A percentile compares a stretch with the other conserved stretches of the same genome.
phyloP scores from a whole-genome alignment of 2,888 invertebrate species.

The Mystacides longicornis region DNA sequence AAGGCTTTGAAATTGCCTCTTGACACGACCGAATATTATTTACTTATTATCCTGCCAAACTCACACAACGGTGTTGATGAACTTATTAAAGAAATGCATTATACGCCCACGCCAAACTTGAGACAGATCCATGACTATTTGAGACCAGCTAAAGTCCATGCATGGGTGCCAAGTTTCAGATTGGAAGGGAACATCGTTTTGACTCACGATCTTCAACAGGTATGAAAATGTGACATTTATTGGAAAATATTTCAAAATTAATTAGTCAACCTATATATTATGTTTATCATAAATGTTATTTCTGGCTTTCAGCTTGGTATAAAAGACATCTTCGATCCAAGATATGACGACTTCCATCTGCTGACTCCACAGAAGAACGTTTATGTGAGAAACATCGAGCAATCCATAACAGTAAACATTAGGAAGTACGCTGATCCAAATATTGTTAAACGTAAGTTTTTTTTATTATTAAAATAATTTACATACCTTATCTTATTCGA shows the following conservation, averaged over 20 bases:
- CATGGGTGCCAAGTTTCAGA: constrained; percentile 73
- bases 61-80: constrained; percentile 53
- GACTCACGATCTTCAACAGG: constrained; percentile 76
- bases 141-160: constrained; percentile 63
- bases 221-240: constrained; percentile 39
- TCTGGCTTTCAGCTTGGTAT: constrained; percentile 59
- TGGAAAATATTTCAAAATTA: neutral
- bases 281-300: neutral
- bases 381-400: constrained; percentile 77
- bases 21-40: constrained; percentile 71
- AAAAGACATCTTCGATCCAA: constrained; percentile 71
- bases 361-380: constrained; percentile 73
- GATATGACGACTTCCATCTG: constrained; percentile 67
- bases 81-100: constrained; percentile 56
- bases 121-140: constrained; percentile 61
- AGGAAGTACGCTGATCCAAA: constrained; percentile 63
- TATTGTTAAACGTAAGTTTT: constrained; percentile 42
- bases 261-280: neutral
- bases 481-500: no score
- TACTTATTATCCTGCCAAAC: constrained; percentile 65
- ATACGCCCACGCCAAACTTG: constrained; percentile 51
- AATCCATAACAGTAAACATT: constrained; percentile 75
- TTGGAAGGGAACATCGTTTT: constrained; percentile 71
- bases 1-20: constrained; percentile 69
- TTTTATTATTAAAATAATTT: neutral